Evolutionary conservation across 2,113 vertebrate species (phyloP), one percentile per base, ranked within the genome.

Genomic region (Turdus rufiventris): DNA sequence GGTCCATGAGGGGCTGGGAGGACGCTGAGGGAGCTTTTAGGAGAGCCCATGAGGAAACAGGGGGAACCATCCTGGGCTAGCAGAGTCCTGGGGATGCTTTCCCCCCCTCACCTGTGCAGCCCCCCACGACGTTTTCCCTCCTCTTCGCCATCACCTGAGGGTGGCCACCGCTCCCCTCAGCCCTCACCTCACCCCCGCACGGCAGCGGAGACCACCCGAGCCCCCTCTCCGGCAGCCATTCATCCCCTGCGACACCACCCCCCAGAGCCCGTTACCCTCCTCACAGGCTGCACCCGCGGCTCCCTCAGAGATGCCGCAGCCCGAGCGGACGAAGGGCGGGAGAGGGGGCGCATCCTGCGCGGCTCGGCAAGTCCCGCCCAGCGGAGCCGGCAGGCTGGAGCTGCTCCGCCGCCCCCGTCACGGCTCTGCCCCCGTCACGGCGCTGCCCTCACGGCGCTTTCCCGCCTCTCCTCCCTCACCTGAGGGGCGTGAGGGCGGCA

Each of bases 41-140:
- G 6, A 31, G 20, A 3, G 2, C 6, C 33, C 38, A 23, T 9
- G 12, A 47, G 45, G 50, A 56, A 38, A 47, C 9, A 3, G 3
- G 10, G 5, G 8, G 10, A 3, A 14, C 8, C 12, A 16, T 7
- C 15, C 2, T 24, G 8, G 12, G n/a, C 33, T 36, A 12, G 61
- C 8, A 36, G 20, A 5, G 3, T 29, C 14, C 14, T 51, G 15
- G 26, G 47, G 34, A 8, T 25, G 68, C 8, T 43, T 14, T 28
- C 24, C 8, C 13, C 8, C 13, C 21, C 33, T 13, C 51, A 3
- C 17, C n/a, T 40, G 40, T 40, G 40, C 40, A n/a, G 40, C 29
- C 65, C 53, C 53, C 58, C 65, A 50, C 63, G n/a, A 1, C 18
- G 7, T 48, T 40, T 76, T 23, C 53, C 53, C 29, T 29, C 78